These are phyloP conservation scores for Gortyna flavago DNA, from an alignment of 2,888 invertebrate species.

Conservation along the genomic window DNA sequence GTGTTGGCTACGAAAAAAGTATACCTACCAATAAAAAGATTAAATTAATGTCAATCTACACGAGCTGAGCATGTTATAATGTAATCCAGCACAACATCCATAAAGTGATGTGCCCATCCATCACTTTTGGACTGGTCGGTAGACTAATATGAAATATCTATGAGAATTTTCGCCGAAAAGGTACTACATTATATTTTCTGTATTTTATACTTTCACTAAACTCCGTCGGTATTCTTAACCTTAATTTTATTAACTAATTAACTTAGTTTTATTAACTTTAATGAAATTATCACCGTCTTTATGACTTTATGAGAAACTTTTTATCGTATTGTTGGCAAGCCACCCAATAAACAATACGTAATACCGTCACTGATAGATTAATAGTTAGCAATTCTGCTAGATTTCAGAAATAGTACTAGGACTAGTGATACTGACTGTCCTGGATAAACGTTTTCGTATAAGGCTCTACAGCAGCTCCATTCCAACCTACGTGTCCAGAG, in stretches of 20 bases:
- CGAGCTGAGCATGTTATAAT: constrained; percentile 9
- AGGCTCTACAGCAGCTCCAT: neutral
- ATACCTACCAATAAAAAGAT: neutral
- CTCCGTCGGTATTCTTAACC: neutral
- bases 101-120: constrained; percentile 7
- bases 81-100: constrained; percentile 1
- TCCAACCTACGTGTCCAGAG: neutral
- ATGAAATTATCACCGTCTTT: neutral
- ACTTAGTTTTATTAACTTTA: neutral
- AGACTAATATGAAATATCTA: neutral
- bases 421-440: neutral
- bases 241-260: too few relatives aligned
- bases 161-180: neutral
- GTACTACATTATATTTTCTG: neutral
- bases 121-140: neutral
- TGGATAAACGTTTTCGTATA: neutral
- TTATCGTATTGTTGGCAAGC: neutral
- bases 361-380: neutral
- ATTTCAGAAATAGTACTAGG: neutral
- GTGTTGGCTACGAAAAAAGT: neutral
- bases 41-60: neutral
- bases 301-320: neutral
- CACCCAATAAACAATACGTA: neutral
- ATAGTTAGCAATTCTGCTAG: neutral
- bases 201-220: neutral